Base-by-base conservation (phyloP, 1,140 invertebrate species). In the Megalopta genalis region DNA sequence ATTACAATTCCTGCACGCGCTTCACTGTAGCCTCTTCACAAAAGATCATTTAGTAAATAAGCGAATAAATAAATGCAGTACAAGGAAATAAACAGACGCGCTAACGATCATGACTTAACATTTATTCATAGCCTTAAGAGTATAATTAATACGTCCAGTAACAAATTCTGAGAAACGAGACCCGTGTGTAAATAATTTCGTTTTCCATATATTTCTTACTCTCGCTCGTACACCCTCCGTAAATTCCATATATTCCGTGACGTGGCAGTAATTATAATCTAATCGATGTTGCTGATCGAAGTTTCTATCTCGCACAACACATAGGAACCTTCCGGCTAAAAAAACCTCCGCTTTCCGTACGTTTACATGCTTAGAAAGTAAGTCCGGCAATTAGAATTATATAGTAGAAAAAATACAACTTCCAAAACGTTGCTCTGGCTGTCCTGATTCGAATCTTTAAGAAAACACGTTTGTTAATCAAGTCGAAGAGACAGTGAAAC, bases 61-160 rank as follows among this genome's bases (percentile, higher is more conserved):
- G 60, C 32, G 32, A 32, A 32, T 32, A 32, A 32, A 32, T 32
- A 32, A 32, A 32, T 32, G 32, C 32, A 70, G 65, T 64, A 54
- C 10, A 52, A 66, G 49, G 52, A 63, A 42, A 69, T 46, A 74
- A 77, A 81, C 39, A 21, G 23, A 25, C 52, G 52, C 62, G 49
- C 49, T 73, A 87, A 87, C 86, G 68, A 85, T 79, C 78, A 86
- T 63, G 46, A 52, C 87, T 87, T 87, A 87, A 86, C 81, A 82
- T 85, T 86, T 86, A 86, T 86, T 86, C 32, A 76, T 77, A 83
- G 21, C 52, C 10, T 83, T 42, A 52, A 52, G 25, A 59, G 59
- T 73, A 84, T 84, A 86, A 73, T 67, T 76, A 65, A 85, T n/a
- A 77, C 71, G 57, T 23, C 78, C 67, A 77, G 75, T 81, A 83